Base-by-base conservation (phyloP, 2,797 vertebrate genomes). In the Scolopax bukidnonensis region DNA sequence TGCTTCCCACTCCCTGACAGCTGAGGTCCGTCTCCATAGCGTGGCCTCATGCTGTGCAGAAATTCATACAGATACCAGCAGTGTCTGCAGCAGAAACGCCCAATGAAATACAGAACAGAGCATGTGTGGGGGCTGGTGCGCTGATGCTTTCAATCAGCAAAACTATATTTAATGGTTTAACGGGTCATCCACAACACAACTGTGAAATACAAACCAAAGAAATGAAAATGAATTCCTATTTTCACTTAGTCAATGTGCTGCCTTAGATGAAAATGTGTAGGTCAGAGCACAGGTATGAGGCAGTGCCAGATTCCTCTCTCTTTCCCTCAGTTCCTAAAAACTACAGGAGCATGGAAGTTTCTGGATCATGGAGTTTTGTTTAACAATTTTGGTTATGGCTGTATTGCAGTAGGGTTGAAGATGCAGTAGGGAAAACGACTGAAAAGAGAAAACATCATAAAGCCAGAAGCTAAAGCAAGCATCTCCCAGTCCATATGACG, bases 151-250 rank as follows among this genome's bases (percentile, higher is more conserved):
- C 38, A 53, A 74, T 75, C 53, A 83, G 48, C 14, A 16, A 45
- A 75, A 77, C 18, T 41, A 2, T 36, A 78, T 74, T 82, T 70
- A 94, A 77, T 63, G 28, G 41, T 90, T 90, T 84, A 56, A 94
- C 91, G 48, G 45, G 60, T 64, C 60, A 87, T 40, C 38, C 33
- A 87, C 21, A 91, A 50, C 45, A 73, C 24, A 94, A 41, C 7
- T 28, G 23, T 73, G 74, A 95, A 86, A 84, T 36, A 87, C 8
- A 80, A 32, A n/a, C 25, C 25, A 33, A 90, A 76, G 27, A 87
- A 82, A 70, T 11, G 4, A 77, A 71, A 90, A 77, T 17, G 33
- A 50, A 50, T 76, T 82, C 63, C 40, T 54, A 19, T 48, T 86
- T 84, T 82, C 36, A 67, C 11, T 57, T 53, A 63, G 36, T 30